Percentiles rank a stretch among this genome's conserved stretches.
These are phyloP conservation scores for Proterorhinus semilunaris DNA, from an alignment of 2,113 vertebrate species.

Conservation along the genomic window DNA sequence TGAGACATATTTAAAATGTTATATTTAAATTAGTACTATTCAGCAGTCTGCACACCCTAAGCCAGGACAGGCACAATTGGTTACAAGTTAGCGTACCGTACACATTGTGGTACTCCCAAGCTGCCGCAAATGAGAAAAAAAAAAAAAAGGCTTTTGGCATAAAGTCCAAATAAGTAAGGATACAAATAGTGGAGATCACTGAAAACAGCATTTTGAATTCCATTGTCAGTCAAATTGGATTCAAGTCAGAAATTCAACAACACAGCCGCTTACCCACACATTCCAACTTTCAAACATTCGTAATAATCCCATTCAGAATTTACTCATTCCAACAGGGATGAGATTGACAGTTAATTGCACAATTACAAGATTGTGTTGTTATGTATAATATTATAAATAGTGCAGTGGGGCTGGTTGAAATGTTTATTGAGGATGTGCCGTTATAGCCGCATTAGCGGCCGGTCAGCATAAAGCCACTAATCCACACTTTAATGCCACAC, in stretches of 20 bases:
- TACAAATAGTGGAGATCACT: no score
- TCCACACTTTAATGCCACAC: slow-evolving; percentile 30
- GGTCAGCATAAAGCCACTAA: slow-evolving; percentile 51
- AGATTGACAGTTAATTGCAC: slow-evolving; percentile 20
- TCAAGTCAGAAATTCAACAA: not conserved
- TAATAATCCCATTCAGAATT: not conserved
- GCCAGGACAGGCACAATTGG: not conserved
- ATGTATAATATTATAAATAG: slow-evolving; percentile 3
- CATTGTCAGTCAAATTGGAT: not conserved
- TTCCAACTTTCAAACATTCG: not conserved
- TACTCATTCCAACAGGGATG: not conserved
- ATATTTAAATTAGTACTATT: not conserved
- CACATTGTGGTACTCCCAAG: not conserved
- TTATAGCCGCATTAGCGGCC: slow-evolving; percentile 35
- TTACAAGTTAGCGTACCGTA: not conserved
- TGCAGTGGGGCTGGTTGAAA: not conserved
- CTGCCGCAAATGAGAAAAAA: not conserved
- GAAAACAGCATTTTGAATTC: no score
- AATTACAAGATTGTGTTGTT: slow-evolving; percentile 42
- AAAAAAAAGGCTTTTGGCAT: not conserved
- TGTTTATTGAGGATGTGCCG: not conserved
- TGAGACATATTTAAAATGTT: slow-evolving; percentile 7
- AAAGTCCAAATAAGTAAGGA: no score
- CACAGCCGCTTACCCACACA: not conserved
- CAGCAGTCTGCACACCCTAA: not conserved